Percentiles rank a stretch among this genome's conserved stretches.
Conservation (phyloP, 2,888 invertebrate genomes). For the Torymus texanus region DNA sequence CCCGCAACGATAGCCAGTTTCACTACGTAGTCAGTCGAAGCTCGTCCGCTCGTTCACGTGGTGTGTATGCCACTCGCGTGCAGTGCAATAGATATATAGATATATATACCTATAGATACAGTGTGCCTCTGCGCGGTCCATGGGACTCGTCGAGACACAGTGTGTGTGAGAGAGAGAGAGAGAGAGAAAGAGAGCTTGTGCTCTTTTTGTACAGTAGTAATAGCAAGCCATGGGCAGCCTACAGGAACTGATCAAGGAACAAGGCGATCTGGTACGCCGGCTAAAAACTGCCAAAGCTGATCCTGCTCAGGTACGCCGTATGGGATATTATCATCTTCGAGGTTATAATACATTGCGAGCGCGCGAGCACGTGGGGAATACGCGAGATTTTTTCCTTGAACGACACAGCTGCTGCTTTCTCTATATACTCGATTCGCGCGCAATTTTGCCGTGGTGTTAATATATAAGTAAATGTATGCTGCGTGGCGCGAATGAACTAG, state of each 20-base stretch:
- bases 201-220: too few relatives aligned
- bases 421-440: background rate
- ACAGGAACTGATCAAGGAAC: constrained; percentile 78
- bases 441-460: background rate
- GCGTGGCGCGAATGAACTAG: too few relatives aligned
- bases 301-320: constrained; percentile 81
- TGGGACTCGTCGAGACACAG: too few relatives aligned
- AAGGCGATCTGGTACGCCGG: constrained; percentile 89
- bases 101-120: too few relatives aligned
- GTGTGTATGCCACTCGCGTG: background rate
- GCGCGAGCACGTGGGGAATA: constrained; percentile 40
- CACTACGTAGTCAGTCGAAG: background rate
- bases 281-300: constrained; percentile 88
- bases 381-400: constrained; percentile 12
- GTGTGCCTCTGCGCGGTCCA: too few relatives aligned
- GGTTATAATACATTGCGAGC: too few relatives aligned
- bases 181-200: too few relatives aligned
- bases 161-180: too few relatives aligned
- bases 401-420: constrained; percentile 1
- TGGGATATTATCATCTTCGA: too few relatives aligned
- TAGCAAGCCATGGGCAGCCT: constrained; percentile 44
- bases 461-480: too few relatives aligned
- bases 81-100: too few relatives aligned
- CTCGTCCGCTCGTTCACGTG: constrained; percentile 24
- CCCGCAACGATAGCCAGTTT: background rate